Percentiles rank a stretch among this genome's conserved stretches.
Conservation (phyloP, 2,113 vertebrate species). For the human region GRCh38 chr6:51514001-51514500, state of each 20-base stretch:
- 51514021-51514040: conserved; percentile 86
- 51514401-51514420: not conserved
- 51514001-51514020: conserved; percentile 84
- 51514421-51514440: conserved; percentile 69
- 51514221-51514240: not conserved
- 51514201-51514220: not conserved
- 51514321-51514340: not conserved
- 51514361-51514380: not conserved
- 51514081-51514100: conserved; percentile 75
- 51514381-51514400: not conserved
- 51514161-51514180: conserved; percentile 42
- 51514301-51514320: not conserved
- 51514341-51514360: conserved; percentile 20
- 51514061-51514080: conserved; percentile 63
- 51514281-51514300: not conserved
- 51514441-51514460: conserved; percentile 72
- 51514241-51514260: not conserved
- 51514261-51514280: conserved; percentile 9
- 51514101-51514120: conserved; percentile 82
- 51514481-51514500: conserved; percentile 18
- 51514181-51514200: conserved; percentile 58
- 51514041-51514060: conserved; percentile 58
- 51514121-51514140: conserved; percentile 69
- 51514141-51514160: conserved; percentile 4
- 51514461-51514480: conserved; percentile 62